phyloP scores from a whole-genome alignment of 2,888 invertebrate genomes.

The Anaspis maculata region DNA sequence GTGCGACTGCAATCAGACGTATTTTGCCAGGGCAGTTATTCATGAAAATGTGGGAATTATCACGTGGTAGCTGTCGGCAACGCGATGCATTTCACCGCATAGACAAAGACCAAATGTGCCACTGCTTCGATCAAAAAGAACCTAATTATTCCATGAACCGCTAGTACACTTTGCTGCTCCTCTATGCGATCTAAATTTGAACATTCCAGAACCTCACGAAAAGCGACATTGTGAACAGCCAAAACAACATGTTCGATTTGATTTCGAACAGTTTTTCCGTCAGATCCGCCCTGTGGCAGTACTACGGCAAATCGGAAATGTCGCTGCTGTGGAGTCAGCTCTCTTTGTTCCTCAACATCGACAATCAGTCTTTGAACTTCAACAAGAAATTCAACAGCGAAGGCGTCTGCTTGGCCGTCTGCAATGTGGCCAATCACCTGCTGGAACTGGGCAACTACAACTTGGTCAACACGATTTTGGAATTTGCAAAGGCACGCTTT shows the following conservation, averaged over 20 bases:
- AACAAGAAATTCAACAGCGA: constrained; percentile 51
- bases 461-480: constrained; percentile 50
- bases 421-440: constrained; percentile 55
- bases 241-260: constrained; percentile 73
- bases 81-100: too few species aligned
- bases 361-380: constrained; percentile 41
- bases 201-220: constrained; percentile 57
- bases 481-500: constrained; percentile 53
- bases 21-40: too few species aligned
- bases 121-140: too few species aligned
- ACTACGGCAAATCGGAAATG: constrained; percentile 83
- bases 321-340: constrained; percentile 73
- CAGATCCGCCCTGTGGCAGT: constrained; percentile 78
- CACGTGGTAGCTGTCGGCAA: too few species aligned
- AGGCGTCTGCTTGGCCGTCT: constrained; percentile 60
- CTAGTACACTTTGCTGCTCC: too few species aligned
- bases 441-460: constrained; percentile 50
- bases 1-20: too few species aligned
- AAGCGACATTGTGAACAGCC: constrained; percentile 79
- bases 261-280: constrained; percentile 73
- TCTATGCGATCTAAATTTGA: too few species aligned
- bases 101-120: too few species aligned
- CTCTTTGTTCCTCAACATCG: constrained; percentile 67
- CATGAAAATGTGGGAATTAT: too few species aligned
- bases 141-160: too few species aligned